Base-by-base conservation (phyloP, 2,888 invertebrate species). In the Micoletzkya japonica region DNA sequence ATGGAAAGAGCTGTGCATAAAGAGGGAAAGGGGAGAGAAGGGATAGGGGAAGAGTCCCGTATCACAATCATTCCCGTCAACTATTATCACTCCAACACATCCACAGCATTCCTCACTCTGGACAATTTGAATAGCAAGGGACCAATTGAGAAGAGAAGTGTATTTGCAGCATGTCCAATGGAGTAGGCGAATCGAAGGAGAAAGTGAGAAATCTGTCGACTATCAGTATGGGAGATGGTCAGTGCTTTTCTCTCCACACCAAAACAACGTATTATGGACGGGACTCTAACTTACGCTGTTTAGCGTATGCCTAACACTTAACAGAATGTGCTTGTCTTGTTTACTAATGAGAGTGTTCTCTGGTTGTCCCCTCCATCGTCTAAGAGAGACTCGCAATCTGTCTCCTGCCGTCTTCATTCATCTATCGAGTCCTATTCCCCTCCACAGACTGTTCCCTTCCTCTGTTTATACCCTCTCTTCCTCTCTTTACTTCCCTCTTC, bases 221-320 rank as follows among this genome's bases (percentile, higher is more conserved):
- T 17, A 75, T 76, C 17, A 77, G 77, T 66, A 77, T 78, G 67
- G 77, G 77, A 66, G 79, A 78, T 36, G 67, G 79, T 79, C 60
- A 74, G 77, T 74, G 70, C 59, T 34, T 4, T 24, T 54, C 28
- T 54, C 32, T 66, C 50, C n/a, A n/a, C n/a, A n/a, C n/a, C n/a
- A n/a, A n/a, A n/a, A n/a, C n/a, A n/a, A n/a, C n/a, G n/a, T n/a
- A n/a, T n/a, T n/a, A n/a, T n/a, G n/a, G n/a, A n/a, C n/a, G n/a
- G n/a, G n/a, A n/a, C n/a, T n/a, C n/a, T n/a, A n/a, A n/a, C n/a
- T n/a, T n/a, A n/a, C n/a, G n/a, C n/a, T n/a, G n/a, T n/a, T n/a
- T n/a, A n/a, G n/a, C n/a, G n/a, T n/a, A n/a, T n/a, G n/a, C n/a
- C n/a, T n/a, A n/a, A n/a, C n/a, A n/a, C n/a, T n/a, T n/a, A n/a